phyloP scores from a whole-genome alignment of 2,797 vertebrate species.

The Gymnothorax javanicus region DNA sequence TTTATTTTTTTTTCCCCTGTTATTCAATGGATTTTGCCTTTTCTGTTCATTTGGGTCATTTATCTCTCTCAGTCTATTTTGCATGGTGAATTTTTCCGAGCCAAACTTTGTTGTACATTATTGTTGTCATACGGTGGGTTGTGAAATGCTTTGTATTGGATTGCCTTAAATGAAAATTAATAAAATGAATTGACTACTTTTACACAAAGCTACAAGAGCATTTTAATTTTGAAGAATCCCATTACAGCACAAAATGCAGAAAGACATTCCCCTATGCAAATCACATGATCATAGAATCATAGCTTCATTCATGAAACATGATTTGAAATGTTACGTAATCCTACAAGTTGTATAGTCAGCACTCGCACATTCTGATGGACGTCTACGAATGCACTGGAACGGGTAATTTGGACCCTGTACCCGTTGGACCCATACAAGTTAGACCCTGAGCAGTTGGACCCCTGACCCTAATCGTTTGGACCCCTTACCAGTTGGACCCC shows the following conservation, averaged over 20 bases:
- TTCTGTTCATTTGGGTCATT: not conserved
- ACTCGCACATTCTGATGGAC: not conserved
- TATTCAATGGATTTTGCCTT: not conserved
- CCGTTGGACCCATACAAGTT: no score
- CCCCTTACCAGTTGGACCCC: no score
- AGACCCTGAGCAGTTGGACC: no score
- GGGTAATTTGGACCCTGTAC: no score
- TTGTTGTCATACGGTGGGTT: conserved; percentile 76
- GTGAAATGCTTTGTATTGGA: conserved; percentile 83
- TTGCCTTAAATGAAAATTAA: conserved; percentile 80
- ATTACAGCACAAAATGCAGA: not conserved
- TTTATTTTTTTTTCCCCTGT: not conserved
- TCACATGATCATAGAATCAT: no score
- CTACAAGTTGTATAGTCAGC: not conserved
- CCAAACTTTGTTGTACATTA: conserved; percentile 70
- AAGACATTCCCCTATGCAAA: no score
- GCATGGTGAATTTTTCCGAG: conserved; percentile 79
- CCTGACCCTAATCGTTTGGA: no score
- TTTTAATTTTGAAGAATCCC: conserved; percentile 39
- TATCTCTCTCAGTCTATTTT: conserved; percentile 65
- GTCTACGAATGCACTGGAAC: not conserved
- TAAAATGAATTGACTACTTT: conserved; percentile 72
- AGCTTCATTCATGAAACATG: not conserved
- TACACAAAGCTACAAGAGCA: conserved; percentile 55
- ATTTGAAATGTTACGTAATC: not conserved